These are phyloP conservation scores for Myopa testacea DNA, from an alignment of 2,888 invertebrate species.

Conservation along the genomic window DNA sequence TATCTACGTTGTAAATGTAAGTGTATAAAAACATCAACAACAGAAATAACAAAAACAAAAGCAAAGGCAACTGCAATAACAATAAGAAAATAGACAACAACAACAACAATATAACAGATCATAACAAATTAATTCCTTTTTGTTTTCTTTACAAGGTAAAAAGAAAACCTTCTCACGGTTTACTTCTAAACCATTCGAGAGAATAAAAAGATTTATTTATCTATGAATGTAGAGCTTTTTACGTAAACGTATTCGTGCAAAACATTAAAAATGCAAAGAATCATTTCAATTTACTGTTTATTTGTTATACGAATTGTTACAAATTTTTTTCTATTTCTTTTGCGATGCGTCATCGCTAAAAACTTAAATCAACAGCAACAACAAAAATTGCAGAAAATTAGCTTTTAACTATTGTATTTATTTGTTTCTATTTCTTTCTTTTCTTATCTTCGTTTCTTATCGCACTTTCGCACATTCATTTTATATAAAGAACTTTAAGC, in stretches of 20 bases:
- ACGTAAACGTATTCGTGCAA: no score
- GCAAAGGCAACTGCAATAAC: neutral
- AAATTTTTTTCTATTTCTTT: neutral
- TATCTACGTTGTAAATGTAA: neutral
- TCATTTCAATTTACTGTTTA: no score
- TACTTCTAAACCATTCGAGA: conserved; percentile 56
- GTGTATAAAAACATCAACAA: neutral
- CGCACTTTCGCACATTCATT: no score
- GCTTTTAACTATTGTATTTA: neutral
- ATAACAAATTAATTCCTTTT: conserved; percentile 23
- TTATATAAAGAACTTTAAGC: neutral
- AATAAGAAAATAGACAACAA: conserved; percentile 6
- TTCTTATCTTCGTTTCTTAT: neutral
- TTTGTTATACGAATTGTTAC: neutral
- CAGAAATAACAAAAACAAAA: neutral
- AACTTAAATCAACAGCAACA: neutral
- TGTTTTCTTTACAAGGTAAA: neutral
- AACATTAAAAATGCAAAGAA: no score
- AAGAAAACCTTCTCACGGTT: conserved; percentile 62
- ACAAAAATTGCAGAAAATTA: neutral
- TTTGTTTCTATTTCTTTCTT: neutral
- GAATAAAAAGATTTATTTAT: neutral
- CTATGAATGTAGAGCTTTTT: neutral
- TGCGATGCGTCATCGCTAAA: conserved; percentile 6
- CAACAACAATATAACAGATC: conserved; percentile 9